These are phyloP conservation scores for Pherbina coryleti DNA, from an alignment of 2,888 invertebrate genomes.

Conservation along the genomic window DNA sequence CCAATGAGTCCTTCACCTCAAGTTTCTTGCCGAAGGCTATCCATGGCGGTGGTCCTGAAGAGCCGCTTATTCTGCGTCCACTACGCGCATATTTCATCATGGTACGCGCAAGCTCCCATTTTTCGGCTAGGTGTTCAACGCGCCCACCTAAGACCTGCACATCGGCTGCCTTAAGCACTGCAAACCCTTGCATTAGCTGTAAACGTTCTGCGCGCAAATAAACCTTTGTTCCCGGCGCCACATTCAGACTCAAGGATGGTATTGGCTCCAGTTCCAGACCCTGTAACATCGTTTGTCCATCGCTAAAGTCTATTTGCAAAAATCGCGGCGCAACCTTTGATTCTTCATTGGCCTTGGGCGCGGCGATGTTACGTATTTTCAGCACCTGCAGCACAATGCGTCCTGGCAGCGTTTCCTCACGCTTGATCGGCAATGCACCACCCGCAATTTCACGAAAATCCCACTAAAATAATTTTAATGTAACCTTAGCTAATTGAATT, in stretches of 20 bases:
- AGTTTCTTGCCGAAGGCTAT: constrained; percentile 90
- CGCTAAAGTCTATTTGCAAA: constrained; percentile 86
- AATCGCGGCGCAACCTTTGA: constrained; percentile 85
- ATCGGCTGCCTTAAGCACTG: constrained; percentile 78
- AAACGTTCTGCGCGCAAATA: constrained; percentile 72
- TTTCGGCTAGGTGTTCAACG: constrained; percentile 85
- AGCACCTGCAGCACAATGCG: constrained; percentile 88
- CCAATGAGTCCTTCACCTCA: constrained; percentile 70
- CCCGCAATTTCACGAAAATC: constrained; percentile 88
- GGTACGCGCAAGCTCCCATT: constrained; percentile 84
- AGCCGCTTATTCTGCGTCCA: constrained; percentile 61
- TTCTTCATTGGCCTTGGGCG: constrained; percentile 91
- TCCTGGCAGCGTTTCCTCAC: constrained; percentile 70
- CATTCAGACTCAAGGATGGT: constrained; percentile 80
- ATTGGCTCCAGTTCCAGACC: constrained; percentile 84
- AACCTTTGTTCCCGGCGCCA: constrained; percentile 92
- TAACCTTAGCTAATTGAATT: constrained; percentile 1
- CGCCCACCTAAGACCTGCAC: constrained; percentile 85
- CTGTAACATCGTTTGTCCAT: constrained; percentile 83
- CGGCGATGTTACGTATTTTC: constrained; percentile 88
- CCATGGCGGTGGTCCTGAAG: constrained; percentile 90
- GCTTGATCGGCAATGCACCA: constrained; percentile 78
- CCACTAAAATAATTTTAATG: constrained; percentile 51
- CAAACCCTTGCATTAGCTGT: constrained; percentile 78
- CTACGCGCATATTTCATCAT: constrained; percentile 74